phyloP scores from a whole-genome alignment of 2,888 invertebrate species.

The Chrysopilus asiliformis region DNA sequence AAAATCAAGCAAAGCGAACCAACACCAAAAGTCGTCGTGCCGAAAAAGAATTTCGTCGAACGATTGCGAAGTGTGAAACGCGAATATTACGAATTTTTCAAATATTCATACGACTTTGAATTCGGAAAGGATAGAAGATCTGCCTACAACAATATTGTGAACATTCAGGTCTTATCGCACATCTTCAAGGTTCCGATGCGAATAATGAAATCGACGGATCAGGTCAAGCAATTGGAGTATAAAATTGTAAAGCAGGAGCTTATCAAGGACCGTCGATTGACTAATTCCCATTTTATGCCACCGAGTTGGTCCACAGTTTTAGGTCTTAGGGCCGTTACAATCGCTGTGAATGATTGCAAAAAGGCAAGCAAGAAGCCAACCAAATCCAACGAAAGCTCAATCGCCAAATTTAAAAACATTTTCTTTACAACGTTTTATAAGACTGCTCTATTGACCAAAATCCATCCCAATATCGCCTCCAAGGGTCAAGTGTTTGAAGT shows the following conservation, averaged over 20 bases:
- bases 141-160: background rate
- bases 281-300: too few species aligned
- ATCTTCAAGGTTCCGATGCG: background rate
- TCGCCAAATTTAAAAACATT: conserved; percentile 23
- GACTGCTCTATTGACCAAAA: conserved; percentile 25
- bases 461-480: conserved; percentile 19
- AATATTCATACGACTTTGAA: conserved; percentile 25
- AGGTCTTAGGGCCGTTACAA: conserved; percentile 24
- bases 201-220: background rate
- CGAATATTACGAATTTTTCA: conserved; percentile 24
- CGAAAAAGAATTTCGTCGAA: background rate
- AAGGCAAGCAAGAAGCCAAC: background rate
- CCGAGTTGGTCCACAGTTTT: conserved; percentile 28
- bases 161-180: conserved; percentile 1
- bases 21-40: conserved; percentile 10
- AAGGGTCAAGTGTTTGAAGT: too few species aligned
- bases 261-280: too few species aligned
- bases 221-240: background rate
- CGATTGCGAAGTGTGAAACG: conserved; percentile 15
- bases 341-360: conserved; percentile 2
- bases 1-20: conserved; percentile 12
- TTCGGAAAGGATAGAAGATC: conserved; percentile 1
- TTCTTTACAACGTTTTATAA: conserved; percentile 24
- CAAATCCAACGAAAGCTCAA: conserved; percentile 15
- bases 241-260: background rate